phyloP scores from a whole-genome alignment of 2,888 invertebrate genomes.

The Linnaemya tessellans region DNA sequence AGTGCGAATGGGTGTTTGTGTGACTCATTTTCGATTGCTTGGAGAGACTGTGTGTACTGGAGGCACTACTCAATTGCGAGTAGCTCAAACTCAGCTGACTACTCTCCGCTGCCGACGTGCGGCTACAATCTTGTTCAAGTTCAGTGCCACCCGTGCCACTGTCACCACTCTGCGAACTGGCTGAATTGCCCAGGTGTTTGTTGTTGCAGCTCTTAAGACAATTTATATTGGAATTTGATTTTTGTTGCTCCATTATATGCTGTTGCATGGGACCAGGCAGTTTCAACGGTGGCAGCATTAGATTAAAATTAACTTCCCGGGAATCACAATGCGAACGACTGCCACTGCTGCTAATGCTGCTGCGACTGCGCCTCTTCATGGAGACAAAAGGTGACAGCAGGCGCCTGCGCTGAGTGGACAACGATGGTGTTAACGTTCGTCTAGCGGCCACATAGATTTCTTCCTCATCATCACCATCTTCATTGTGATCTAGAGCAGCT shows the following conservation, averaged over 20 bases:
- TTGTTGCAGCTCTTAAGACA: slow-evolving; percentile 52
- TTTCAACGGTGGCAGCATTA: slow-evolving; percentile 65
- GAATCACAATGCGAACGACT: slow-evolving; percentile 71
- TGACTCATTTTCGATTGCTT: slow-evolving; percentile 68
- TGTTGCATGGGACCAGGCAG: slow-evolving; percentile 64
- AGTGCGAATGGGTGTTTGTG: slow-evolving; percentile 60
- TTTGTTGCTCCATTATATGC: slow-evolving; percentile 71
- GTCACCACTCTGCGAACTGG: slow-evolving; percentile 79
- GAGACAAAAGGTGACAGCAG: slow-evolving; percentile 80
- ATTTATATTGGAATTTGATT: slow-evolving; percentile 56
- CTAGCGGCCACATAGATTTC: slow-evolving; percentile 68
- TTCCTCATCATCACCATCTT: slow-evolving; percentile 67
- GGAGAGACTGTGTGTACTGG: slow-evolving; percentile 68
- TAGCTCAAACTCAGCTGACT: slow-evolving; percentile 80
- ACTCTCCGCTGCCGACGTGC: slow-evolving; percentile 77
- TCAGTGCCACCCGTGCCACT: slow-evolving; percentile 81
- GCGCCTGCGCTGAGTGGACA: slow-evolving; percentile 77
- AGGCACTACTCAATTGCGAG: slow-evolving; percentile 79
- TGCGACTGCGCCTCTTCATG: slow-evolving; percentile 80
- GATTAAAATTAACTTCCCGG: slow-evolving; percentile 66
- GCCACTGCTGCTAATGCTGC: slow-evolving; percentile 80
- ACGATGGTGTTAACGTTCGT: slow-evolving; percentile 75
- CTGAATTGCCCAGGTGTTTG: slow-evolving; percentile 67
- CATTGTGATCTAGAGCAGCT: slow-evolving; percentile 58
- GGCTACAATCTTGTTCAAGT: slow-evolving; percentile 79